phyloP scores from a whole-genome alignment of 2,797 vertebrate genomes.

The Pangasius mekongensis region DNA sequence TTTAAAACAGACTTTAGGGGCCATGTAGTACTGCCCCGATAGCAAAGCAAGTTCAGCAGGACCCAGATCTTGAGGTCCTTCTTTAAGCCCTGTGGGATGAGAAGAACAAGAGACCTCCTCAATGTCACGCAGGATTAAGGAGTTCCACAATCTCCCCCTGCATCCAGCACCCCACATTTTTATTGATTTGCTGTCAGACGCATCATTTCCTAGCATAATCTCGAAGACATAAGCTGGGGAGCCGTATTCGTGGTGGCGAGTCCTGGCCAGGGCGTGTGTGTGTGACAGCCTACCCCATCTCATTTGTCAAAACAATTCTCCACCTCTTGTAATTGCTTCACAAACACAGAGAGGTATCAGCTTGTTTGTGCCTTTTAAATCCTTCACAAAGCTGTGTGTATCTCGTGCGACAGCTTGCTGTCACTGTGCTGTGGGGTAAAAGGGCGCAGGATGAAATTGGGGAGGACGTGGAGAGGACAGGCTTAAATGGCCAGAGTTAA shows the following conservation, averaged over 20 bases:
- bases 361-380: slow-evolving; percentile 54
- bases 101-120: slow-evolving; percentile 50
- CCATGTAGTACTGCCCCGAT: not conserved
- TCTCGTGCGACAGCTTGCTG: slow-evolving; percentile 36
- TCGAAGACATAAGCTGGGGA: slow-evolving; percentile 66
- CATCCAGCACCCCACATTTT: slow-evolving; percentile 52
- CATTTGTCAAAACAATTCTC: slow-evolving; percentile 58
- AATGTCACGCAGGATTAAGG: slow-evolving; percentile 70
- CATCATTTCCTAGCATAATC: slow-evolving; percentile 63
- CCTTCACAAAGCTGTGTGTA: slow-evolving; percentile 33
- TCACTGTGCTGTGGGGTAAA: slow-evolving; percentile 31
- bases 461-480: slow-evolving; percentile 15
- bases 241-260: slow-evolving; percentile 65
- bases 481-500: slow-evolving; percentile 51
- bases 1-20: not conserved
- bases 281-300: slow-evolving; percentile 49
- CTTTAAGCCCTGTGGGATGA: slow-evolving; percentile 1
- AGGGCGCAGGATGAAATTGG: slow-evolving; percentile 39
- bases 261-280: slow-evolving; percentile 39
- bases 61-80: slow-evolving; percentile 23
- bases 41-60: slow-evolving; percentile 14
- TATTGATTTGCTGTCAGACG: slow-evolving; percentile 72
- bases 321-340: slow-evolving; percentile 56
- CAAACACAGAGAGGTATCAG: slow-evolving; percentile 54
- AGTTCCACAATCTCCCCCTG: slow-evolving; percentile 49